Evolutionary conservation across 2,888 invertebrate genomes (phyloP), one percentile per base, ranked within the genome.

Genomic region (Torymus aiolomorphi): DNA sequence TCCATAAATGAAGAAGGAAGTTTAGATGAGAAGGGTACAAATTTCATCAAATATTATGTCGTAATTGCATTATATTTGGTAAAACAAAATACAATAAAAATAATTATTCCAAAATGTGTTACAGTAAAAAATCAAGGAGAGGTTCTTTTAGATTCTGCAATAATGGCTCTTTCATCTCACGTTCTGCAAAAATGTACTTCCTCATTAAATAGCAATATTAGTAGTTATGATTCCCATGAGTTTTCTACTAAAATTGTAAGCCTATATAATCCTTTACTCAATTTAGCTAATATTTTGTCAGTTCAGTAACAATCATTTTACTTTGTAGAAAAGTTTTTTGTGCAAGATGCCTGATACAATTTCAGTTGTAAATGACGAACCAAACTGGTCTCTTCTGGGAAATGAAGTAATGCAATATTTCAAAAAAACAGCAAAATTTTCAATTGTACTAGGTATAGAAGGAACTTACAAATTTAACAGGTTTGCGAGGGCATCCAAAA

Each of bases 81-180:
- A 12, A 24, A 16, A 31, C 12, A 12, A 16, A 61, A 12, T 2
- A 61, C 2, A 52, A 52, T 12, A 42, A 62, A 52, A 31, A 51
- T n/a, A 80, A 18, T 56, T 31, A 63, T 70, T 65, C 76, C 14
- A 16, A 63, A 61, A n/a, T 42, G 49, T 54, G 66, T 84, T 83
- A 70, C 18, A 87, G 88, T 84, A 13, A 80, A 83, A 20, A 83
- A 85, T 82, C 88, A 88, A 59, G 88, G 87, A 62, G 88, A 88
- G 78, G 84, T 90, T 31, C 78, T 90, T 18, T 75, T 90, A 75
- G 90, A 90, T 82, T 89, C 90, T 2, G 85, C 87, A 83, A 84
- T 89, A 42, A 87, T 90, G 85, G 83, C 73, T n/a, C 70, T 86
- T 49, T 87, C 90, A 2, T 89, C 90, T 4, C 84, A 84, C 49